These are phyloP conservation scores for Eueides isabella DNA, from an alignment of 1,140 invertebrate species.

Conservation along the genomic window DNA sequence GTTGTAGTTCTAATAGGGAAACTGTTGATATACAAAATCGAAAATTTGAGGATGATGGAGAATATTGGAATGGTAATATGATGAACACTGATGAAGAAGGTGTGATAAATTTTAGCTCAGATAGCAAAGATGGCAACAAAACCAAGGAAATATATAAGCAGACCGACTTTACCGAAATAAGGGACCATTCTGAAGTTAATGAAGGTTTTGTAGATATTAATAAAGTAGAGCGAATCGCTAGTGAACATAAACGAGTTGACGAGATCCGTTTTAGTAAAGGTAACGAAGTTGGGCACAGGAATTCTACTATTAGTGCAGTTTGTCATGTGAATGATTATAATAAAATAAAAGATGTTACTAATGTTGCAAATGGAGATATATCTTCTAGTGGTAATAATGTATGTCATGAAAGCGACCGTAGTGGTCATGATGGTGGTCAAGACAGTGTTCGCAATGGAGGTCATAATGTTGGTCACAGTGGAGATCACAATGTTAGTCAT, in stretches of 20 bases:
- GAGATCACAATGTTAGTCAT: not conserved
- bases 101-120: not conserved
- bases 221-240: not conserved
- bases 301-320: not conserved
- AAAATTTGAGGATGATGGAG: not conserved
- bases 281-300: not conserved
- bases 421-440: not conserved
- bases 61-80: conserved; percentile 8
- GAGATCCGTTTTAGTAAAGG: not conserved
- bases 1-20: not conserved
- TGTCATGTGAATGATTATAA: not conserved
- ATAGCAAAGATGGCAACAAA: not conserved
- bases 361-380: not conserved
- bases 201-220: not conserved
- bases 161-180: not conserved
- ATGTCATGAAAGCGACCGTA: not conserved
- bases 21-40: not conserved
- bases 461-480: not conserved
- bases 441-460: not conserved
- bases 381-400: not conserved
- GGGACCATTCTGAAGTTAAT: not conserved
- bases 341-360: not conserved
- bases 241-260: not conserved
- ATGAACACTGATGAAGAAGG: not conserved
- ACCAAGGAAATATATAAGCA: not conserved